A percentile compares a stretch with the other conserved stretches of the same genome.
These are phyloP conservation scores for Dichetophora obliterata DNA, from an alignment of 2,888 invertebrate genomes.

Conservation along the genomic window DNA sequence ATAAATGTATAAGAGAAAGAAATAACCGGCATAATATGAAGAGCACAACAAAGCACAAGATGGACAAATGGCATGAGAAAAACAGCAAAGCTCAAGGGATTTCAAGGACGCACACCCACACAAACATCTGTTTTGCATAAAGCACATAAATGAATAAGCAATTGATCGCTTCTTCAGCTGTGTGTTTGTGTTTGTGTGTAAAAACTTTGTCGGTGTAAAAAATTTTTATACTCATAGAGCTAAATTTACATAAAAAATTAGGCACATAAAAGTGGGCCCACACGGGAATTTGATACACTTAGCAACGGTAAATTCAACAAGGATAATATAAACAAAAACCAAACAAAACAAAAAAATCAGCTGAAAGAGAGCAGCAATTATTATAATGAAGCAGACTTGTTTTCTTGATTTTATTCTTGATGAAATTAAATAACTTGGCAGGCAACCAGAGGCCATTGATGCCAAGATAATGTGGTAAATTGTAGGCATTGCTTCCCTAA, in stretches of 20 bases:
- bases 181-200: neutral
- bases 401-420: no score
- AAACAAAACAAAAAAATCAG: no score
- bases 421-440: no score
- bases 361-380: no score
- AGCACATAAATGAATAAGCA: conserved; percentile 2
- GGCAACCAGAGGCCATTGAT: no score
- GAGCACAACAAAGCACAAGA: neutral
- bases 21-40: neutral
- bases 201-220: neutral
- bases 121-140: neutral
- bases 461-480: no score
- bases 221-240: neutral
- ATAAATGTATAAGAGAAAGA: neutral
- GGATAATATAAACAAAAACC: no score
- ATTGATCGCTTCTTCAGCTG: neutral
- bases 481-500: no score
- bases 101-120: neutral
- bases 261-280: neutral
- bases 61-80: neutral
- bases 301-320: no score
- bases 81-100: neutral
- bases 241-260: conserved; percentile 26
- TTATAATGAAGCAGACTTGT: no score
- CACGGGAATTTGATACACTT: no score